Conservation (phyloP, 1,140 invertebrate species). For the Drosophila melanica region DNA sequence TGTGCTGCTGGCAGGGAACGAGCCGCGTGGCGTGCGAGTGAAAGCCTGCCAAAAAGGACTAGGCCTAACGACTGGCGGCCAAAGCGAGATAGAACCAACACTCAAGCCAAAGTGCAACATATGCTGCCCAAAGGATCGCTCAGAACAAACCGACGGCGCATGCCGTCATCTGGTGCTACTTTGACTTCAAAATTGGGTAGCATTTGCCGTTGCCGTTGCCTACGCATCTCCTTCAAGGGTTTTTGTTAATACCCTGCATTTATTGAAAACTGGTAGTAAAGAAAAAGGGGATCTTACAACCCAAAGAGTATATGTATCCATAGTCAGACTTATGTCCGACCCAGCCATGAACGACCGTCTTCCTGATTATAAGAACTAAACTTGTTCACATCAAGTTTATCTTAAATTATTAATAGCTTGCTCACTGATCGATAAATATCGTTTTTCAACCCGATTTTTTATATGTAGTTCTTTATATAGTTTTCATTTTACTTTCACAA, state of each 20-base stretch:
- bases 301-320: too few species aligned
- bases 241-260: neutral
- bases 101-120: constrained; percentile 65
- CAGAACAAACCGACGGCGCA: constrained; percentile 78
- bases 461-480: neutral
- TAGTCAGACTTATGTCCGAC: too few species aligned
- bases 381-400: too few species aligned
- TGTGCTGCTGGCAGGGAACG: constrained; percentile 19
- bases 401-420: neutral
- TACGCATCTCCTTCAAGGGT: constrained; percentile 49
- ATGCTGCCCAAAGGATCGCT: constrained; percentile 66
- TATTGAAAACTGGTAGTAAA: too few species aligned
- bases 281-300: too few species aligned
- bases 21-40: constrained; percentile 76
- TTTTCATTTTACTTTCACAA: neutral
- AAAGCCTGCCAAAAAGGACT: constrained; percentile 73
- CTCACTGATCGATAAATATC: too few species aligned
- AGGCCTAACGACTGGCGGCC: constrained; percentile 14
- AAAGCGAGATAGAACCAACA: constrained; percentile 43
- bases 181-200: constrained; percentile 80
- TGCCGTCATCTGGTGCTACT: constrained; percentile 83
- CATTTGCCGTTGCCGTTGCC: constrained; percentile 46
- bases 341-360: too few species aligned
- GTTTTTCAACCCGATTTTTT: too few species aligned
- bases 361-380: too few species aligned